phyloP scores from a whole-genome alignment of 2,888 invertebrate species.

The Cotesia congregata region DNA sequence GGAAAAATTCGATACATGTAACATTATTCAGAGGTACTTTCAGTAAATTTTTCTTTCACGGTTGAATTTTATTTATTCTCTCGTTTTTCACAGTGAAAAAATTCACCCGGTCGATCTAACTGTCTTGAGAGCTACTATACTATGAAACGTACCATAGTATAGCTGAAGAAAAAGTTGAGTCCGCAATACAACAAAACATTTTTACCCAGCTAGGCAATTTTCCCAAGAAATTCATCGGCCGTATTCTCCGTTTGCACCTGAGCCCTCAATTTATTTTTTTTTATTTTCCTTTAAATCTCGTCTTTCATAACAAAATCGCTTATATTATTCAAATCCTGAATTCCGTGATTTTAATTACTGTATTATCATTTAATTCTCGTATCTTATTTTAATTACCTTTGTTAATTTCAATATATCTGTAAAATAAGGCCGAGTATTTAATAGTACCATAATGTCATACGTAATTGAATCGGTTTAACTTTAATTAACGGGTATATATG shows the following conservation, averaged over 20 bases:
- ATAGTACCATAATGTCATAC: background rate
- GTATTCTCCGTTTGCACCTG: conserved; percentile 55
- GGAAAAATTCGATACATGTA: background rate
- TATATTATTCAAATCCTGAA: background rate
- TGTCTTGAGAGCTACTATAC: conserved; percentile 23
- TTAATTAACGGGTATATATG: background rate
- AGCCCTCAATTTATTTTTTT: conserved; percentile 45
- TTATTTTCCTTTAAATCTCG: conserved; percentile 14
- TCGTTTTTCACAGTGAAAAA: conserved; percentile 32
- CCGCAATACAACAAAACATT: conserved; percentile 44
- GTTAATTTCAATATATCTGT: background rate
- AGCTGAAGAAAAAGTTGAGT: conserved; percentile 12
- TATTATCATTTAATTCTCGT: background rate
- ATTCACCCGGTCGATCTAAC: conserved; percentile 22
- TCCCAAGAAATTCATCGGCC: conserved; percentile 54
- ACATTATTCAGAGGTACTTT: conserved; percentile 16
- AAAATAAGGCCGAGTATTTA: background rate
- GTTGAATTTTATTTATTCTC: conserved; percentile 33
- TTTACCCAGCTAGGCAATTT: conserved; percentile 51
- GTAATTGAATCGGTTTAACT: background rate
- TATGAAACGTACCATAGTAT: background rate
- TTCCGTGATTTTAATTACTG: background rate
- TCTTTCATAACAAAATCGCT: conserved; percentile 6
- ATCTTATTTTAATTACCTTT: background rate
- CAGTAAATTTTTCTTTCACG: conserved; percentile 37